These are phyloP conservation scores for Xenopus tropicalis DNA, from an alignment of 2,113 vertebrate genomes.

Conservation along the genomic window UCB_Xtro_10.0 CM004447.2:70686501-70687000, in stretches of 20 bases:
- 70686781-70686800: conserved; percentile 71
- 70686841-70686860: conserved; percentile 31
- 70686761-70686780: conserved; percentile 64
- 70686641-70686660: conserved; percentile 65
- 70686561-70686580: too few relatives aligned
- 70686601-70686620: conserved; percentile 40
- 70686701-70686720: conserved; percentile 58
- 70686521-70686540: too few relatives aligned
- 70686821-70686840: conserved; percentile 68
- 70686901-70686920: background rate
- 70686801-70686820: conserved; percentile 60
- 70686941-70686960: background rate
- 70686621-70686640: conserved; percentile 58
- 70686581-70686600: background rate
- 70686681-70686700: conserved; percentile 65
- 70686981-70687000: background rate
- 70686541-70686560: too few relatives aligned
- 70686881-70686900: background rate
- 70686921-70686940: background rate
- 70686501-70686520: too few relatives aligned
- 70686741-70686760: conserved; percentile 57
- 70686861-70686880: background rate
- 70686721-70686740: conserved; percentile 55
- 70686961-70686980: background rate
- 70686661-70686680: conserved; percentile 67